phyloP scores from a whole-genome alignment of 2,113 vertebrate genomes.

The Octodon degus region DNA sequence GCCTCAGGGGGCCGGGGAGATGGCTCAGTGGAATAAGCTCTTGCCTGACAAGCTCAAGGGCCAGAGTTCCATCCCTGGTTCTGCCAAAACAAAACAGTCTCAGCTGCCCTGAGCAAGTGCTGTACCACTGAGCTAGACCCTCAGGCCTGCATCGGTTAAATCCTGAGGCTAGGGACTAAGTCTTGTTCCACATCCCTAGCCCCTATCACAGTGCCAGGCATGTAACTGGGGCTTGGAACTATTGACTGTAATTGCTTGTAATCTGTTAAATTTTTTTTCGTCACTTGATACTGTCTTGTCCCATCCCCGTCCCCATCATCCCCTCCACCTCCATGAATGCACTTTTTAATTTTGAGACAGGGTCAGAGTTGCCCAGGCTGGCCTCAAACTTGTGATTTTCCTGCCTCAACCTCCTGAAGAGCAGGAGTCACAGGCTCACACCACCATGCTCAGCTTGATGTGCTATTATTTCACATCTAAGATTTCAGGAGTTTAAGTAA shows the following conservation, averaged over 20 bases:
- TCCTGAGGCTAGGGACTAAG: not conserved
- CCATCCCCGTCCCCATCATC: too few species aligned
- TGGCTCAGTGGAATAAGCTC: too few species aligned
- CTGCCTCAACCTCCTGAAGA: not conserved
- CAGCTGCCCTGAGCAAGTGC: not conserved
- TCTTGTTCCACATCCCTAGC: not conserved
- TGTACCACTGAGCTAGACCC: not conserved
- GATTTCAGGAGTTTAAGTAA: not conserved
- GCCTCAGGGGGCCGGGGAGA: too few species aligned
- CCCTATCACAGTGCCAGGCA: not conserved
- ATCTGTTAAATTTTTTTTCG: constrained; percentile 11
- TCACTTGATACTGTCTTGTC: not conserved
- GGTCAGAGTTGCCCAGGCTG: not conserved
- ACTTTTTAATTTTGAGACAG: not conserved
- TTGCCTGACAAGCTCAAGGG: too few species aligned
- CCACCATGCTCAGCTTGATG: not conserved
- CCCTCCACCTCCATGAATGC: too few species aligned
- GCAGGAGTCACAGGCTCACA: not conserved
- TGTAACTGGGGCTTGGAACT: not conserved
- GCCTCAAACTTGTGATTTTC: not conserved
- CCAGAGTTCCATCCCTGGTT: too few species aligned
- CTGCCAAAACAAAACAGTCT: not conserved
- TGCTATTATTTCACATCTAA: not conserved
- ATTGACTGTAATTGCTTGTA: not conserved
- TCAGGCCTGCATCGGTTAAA: not conserved